Percentiles rank a stretch among this genome's conserved stretches.
These are phyloP conservation scores for Pholis gunnellus DNA, from an alignment of 2,113 vertebrate genomes.

Conservation along the genomic window DNA sequence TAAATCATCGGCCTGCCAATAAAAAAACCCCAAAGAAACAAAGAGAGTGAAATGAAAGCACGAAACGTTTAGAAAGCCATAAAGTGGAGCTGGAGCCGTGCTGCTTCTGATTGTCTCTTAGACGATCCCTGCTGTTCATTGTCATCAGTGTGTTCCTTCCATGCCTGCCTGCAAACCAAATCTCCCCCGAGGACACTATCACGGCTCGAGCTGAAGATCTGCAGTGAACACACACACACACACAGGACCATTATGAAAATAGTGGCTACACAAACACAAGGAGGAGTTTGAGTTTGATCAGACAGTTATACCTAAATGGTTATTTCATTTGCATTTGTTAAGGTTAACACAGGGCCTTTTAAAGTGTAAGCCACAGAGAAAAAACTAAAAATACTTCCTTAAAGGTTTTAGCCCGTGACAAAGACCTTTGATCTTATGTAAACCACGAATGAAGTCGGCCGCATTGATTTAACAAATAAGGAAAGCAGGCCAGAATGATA, in stretches of 20 bases:
- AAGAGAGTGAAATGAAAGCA: neutral
- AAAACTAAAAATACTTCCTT: conserved; percentile 30
- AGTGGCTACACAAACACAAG: neutral
- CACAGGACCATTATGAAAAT: conserved; percentile 7
- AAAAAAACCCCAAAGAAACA: neutral
- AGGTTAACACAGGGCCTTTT: neutral
- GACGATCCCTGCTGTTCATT: neutral
- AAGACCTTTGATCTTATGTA: conserved; percentile 18
- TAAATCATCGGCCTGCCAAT: neutral
- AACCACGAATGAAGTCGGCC: neutral
- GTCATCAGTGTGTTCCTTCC: neutral
- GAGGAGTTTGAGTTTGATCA: neutral
- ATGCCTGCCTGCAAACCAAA: conserved; percentile 7
- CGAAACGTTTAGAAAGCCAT: neutral
- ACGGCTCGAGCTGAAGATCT: neutral
- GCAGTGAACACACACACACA: neutral
- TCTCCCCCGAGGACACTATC: neutral
- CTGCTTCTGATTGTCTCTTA: neutral
- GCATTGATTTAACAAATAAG: neutral
- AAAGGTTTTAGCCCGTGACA: neutral
- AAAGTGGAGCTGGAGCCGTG: neutral
- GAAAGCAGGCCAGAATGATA: neutral
- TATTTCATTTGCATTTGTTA: accelerated
- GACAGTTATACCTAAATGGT: neutral
- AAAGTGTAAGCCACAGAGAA: neutral